Evolutionary conservation across 2,888 invertebrate genomes (phyloP), one percentile per base, ranked within the genome.

Genomic region (Yponomeuta sedellus): DNA sequence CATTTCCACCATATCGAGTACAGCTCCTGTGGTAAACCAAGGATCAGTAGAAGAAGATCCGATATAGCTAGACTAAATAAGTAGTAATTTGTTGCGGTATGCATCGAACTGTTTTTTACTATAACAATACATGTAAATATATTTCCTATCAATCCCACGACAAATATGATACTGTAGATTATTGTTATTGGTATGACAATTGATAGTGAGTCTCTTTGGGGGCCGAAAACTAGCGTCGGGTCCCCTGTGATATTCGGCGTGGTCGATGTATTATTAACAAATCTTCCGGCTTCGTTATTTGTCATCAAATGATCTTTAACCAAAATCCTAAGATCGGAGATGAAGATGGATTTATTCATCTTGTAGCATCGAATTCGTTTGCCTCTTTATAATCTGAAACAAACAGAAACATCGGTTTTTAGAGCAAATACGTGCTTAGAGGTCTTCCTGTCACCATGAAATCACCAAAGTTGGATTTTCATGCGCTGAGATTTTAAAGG

Each of bases 111-210:
- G 83, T 97, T 97, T 69, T 94, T 92, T 22, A 94, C 92, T 70
- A 97, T 97, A 22, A 97, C 97, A 67, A 97, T 91, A 78, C 97
- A 97, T 1, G 97, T 97, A 76, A 95, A 94, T 59, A 96, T 92
- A 80, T 97, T 97, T 1, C 97, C 97, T 28, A 96, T 85, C 2
- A 96, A 86, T 2, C 97, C 97, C 8, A 94, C 94, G 11, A 97
- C 77, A 75, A 97, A 95, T 74, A 97, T 96, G n/a, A 95, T 71
- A 0, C 92, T 84, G 81, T 97, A 97, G 67, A 95, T 89, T n/a
- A 95, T 85, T 1, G 96, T 96, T 70, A 96, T 93, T 0, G 95
- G 95, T 68, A 96, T 80, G 3, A 95, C 94, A 52, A 96, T 91
- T 72, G 88, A 92, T 3, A 94, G 78, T 0, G 93, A 84, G 75